Evolutionary conservation across 2,113 vertebrate genomes (phyloP).

Genomic region (Antigone vipio): DNA sequence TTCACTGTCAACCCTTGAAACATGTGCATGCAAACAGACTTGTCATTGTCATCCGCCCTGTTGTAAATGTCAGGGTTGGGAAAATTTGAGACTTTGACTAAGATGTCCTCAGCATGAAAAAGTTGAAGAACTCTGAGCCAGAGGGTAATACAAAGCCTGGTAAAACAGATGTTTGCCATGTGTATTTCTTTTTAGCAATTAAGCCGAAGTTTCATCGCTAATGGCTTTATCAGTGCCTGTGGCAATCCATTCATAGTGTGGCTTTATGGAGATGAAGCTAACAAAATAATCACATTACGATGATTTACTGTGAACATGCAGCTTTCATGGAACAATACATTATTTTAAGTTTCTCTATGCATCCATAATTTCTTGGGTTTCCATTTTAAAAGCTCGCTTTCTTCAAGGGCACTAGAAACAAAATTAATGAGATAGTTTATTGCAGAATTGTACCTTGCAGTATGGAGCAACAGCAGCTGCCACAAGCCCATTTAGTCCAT

Average conservation of each 20-base stretch:
- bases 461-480: neutral
- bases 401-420: neutral
- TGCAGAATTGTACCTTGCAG: neutral
- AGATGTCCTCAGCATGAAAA: neutral
- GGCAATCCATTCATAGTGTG: slow-evolving; percentile 21
- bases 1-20: neutral
- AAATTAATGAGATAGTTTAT: neutral
- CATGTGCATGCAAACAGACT: neutral
- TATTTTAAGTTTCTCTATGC: neutral
- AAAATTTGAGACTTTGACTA: neutral
- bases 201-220: neutral
- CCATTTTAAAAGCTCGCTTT: neutral
- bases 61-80: neutral
- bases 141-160: neutral
- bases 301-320: neutral
- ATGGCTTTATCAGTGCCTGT: slow-evolving; percentile 49
- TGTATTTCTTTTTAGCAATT: slow-evolving; percentile 32
- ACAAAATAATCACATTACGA: neutral
- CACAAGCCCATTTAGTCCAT: neutral
- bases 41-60: neutral
- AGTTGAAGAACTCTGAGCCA: neutral
- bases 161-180: slow-evolving; percentile 27
- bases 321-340: slow-evolving; percentile 19
- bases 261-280: slow-evolving; percentile 15
- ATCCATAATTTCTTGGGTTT: neutral